Percentiles rank a stretch among this genome's conserved stretches.
Conservation (phyloP, 2,113 vertebrate genomes). For the Sceloporus tristichus region DNA sequence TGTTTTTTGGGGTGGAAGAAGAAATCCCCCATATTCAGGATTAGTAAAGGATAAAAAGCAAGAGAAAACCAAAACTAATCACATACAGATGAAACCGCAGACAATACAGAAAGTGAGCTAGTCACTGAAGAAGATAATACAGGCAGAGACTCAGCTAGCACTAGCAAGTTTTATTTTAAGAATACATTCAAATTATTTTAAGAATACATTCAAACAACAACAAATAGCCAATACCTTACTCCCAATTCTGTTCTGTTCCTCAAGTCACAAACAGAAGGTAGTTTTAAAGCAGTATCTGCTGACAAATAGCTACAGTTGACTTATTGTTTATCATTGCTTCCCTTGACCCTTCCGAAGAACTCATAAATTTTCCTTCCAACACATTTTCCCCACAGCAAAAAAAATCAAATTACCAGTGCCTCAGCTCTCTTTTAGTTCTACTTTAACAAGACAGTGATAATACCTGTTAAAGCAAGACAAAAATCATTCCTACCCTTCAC, state of each 20-base stretch:
- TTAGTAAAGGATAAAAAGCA: background rate
- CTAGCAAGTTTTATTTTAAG: background rate
- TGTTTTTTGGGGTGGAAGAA: background rate
- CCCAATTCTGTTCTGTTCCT: background rate
- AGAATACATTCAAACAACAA: background rate
- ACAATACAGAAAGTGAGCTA: background rate
- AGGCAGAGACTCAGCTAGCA: background rate
- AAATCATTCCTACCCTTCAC: background rate
- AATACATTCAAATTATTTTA: background rate
- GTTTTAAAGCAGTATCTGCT: background rate
- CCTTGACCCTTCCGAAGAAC: background rate
- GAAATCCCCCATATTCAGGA: background rate
- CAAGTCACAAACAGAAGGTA: background rate
- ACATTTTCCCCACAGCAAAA: background rate
- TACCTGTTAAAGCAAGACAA: background rate
- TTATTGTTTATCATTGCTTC: background rate
- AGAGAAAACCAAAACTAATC: background rate
- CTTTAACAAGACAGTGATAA: background rate
- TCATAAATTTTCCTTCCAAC: background rate
- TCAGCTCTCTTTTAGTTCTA: background rate
- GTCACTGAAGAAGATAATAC: background rate
- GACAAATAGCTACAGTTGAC: background rate
- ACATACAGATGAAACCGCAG: background rate
- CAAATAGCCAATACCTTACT: background rate
- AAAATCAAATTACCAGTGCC: background rate